Conservation (phyloP, 53 echinoderm and acorn worm genomes). For the Crossaster papposus region DNA sequence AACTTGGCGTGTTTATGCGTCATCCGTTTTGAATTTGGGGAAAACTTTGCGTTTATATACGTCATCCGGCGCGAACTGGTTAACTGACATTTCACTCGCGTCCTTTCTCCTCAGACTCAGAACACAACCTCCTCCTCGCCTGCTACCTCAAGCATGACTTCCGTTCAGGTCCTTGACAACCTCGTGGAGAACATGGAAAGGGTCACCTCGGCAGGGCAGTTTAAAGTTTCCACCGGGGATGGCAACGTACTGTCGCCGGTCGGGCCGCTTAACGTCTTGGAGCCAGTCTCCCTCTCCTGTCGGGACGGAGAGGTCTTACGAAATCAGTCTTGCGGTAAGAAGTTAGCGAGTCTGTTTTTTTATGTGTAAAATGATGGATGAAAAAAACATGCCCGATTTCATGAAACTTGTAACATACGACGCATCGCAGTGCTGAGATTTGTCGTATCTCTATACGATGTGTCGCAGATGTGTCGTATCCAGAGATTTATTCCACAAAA, state of each 20-base stretch:
- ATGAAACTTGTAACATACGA: too few relatives aligned
- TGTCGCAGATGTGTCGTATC: too few relatives aligned
- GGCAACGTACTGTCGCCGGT: neutral
- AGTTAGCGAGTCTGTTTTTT: neutral
- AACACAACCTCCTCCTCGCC: neutral
- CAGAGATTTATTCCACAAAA: too few relatives aligned
- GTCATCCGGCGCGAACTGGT: too few relatives aligned
- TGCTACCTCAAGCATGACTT: neutral
- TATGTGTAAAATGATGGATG: neutral
- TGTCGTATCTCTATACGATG: too few relatives aligned
- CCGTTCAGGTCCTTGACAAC: neutral
- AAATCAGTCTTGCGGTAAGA: constrained; percentile 57
- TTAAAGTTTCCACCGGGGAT: neutral
- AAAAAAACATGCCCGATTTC: neutral
- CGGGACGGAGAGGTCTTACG: constrained; percentile 51
- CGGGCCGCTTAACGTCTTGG: constrained; percentile 16
- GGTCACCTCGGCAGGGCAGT: neutral
- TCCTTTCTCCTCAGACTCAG: too few relatives aligned
- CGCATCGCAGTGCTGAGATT: too few relatives aligned
- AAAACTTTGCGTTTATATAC: too few relatives aligned
- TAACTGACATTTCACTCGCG: neutral
- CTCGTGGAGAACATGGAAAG: constrained; percentile 10
- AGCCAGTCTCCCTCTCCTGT: constrained; percentile 26
- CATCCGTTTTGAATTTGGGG: too few relatives aligned
- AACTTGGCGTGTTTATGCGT: too few relatives aligned